Conservation (phyloP, 2,113 vertebrate genomes). For the Hippopotamus amphibius region DNA sequence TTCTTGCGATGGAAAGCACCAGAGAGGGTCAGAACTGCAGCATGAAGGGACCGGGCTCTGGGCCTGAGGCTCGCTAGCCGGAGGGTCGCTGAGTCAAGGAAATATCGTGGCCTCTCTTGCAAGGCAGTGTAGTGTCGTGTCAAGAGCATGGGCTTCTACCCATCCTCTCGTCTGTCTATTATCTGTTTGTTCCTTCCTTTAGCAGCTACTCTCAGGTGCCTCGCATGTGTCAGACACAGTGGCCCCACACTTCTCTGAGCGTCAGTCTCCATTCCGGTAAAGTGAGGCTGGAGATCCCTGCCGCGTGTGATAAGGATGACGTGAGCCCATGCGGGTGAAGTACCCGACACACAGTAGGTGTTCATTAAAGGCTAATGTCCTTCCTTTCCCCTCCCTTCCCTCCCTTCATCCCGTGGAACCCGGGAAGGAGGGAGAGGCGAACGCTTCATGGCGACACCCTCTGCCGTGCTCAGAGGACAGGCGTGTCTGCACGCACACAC, state of each 20-base stretch:
- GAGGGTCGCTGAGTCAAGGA: neutral
- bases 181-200: neutral
- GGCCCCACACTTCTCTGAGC: neutral
- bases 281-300: neutral
- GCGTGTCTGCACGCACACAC: neutral
- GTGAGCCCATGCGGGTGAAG: neutral
- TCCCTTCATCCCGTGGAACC: neutral
- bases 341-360: neutral
- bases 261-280: neutral
- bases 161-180: neutral
- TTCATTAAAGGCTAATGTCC: neutral
- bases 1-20: conserved; percentile 10
- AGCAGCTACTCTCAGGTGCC: neutral
- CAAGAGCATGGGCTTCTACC: neutral
- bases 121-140: neutral
- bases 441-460: neutral
- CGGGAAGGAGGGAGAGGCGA: neutral
- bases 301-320: neutral
- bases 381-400: neutral
- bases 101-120: neutral
- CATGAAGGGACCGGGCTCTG: neutral
- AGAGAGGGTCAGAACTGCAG: neutral
- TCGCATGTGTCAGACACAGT: neutral
- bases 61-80: neutral
- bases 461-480: neutral